Conservation (phyloP, 2,888 invertebrate genomes). For the Lomographa bimaculata region DNA sequence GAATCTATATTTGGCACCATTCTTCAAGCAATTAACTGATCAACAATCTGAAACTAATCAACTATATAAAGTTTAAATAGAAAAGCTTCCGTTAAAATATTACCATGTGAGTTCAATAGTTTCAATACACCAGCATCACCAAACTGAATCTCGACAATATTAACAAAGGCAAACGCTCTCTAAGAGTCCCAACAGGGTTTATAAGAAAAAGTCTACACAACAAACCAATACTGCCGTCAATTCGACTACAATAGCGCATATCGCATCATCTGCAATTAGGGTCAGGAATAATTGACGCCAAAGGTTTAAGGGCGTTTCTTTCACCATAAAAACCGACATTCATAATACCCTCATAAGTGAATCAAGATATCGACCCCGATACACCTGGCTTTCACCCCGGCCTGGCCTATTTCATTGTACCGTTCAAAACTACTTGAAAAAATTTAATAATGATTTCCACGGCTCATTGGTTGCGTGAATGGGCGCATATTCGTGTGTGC, state of each 20-base stretch:
- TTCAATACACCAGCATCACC: constrained; percentile 26
- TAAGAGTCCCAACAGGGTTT: constrained; percentile 58
- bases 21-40: too few relatives aligned
- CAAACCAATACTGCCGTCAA: constrained; percentile 73
- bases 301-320: constrained; percentile 73
- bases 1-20: constrained; percentile 19
- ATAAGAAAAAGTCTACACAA: constrained; percentile 54
- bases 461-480: constrained; percentile 65
- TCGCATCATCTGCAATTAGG: constrained; percentile 82
- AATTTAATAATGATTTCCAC: constrained; percentile 66
- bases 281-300: constrained; percentile 79
- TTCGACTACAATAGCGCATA: constrained; percentile 66
- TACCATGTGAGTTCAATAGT: constrained; percentile 10
- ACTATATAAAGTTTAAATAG: too few relatives aligned
- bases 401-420: constrained; percentile 49
- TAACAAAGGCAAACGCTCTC: constrained; percentile 57
- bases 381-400: constrained; percentile 77
- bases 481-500: constrained; percentile 42
- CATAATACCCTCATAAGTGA: constrained; percentile 75
- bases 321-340: constrained; percentile 64
- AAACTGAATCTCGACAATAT: constrained; percentile 48
- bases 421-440: constrained; percentile 60
- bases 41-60: too few relatives aligned
- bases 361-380: constrained; percentile 78
- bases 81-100: constrained; percentile 14